Base-by-base conservation (phyloP, 2,113 vertebrate species). In the Platichthys flesus region DNA sequence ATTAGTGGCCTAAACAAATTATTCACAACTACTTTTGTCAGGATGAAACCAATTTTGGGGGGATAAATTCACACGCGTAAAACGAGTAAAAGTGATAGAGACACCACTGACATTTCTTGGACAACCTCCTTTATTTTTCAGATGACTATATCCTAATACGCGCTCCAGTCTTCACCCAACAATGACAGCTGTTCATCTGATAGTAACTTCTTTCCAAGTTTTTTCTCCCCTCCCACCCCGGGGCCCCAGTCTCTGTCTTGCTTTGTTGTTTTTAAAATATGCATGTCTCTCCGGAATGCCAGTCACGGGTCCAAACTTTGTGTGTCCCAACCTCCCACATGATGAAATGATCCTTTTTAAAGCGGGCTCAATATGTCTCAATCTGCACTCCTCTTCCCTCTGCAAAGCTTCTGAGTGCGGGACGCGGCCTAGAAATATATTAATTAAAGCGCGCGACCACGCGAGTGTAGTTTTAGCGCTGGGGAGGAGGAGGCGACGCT, bases 261-360 rank as follows among this genome's bases (percentile, higher is more conserved):
- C 97, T 97, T 98, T 98, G 97, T 98, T 98, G 95, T 96, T 97
- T 49, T 96, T 98, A 98, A 99, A 98, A 98, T 99, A 99, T 98
- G 97, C 97, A 97, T 96, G 97, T 98, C 97, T 97, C 96, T 97
- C 96, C 96, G 96, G 97, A 98, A 99, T 99, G 97, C 97, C 96
- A 97, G 98, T 99, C 97, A 98, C 97, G 97, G 96, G 96, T 96
- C 96, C 96, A 97, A 98, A 99, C 96, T 97, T 97, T 96, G 96
- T 98, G 97, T 98, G 91, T 92, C 92, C 96, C 98, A 97, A 96
- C 96, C 97, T 98, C 98, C 96, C 96, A 97, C 97, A 97, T 96
- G 96, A 98, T 92, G 91, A 91, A 99, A 98, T 97, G 97, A 98
- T 97, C 96, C 97, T 95, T 97, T 49, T 97, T 97, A 97, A 96